phyloP scores from a whole-genome alignment of 2,797 vertebrate genomes.

The Hydrophis major region DNA sequence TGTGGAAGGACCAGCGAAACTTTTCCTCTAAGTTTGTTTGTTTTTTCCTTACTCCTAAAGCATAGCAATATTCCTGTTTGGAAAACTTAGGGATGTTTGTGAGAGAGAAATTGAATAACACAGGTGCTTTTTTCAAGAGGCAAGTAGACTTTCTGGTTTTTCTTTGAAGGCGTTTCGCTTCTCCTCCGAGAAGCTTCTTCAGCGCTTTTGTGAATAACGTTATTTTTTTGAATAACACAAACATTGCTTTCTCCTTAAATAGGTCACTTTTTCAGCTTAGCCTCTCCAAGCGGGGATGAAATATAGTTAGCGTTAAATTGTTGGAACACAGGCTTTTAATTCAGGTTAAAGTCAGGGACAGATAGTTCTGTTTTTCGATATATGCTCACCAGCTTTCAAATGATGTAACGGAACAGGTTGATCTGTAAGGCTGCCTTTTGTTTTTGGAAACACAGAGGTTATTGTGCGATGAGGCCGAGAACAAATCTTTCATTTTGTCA shows the following conservation, averaged over 20 bases:
- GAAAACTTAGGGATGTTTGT: neutral
- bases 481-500: neutral
- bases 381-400: neutral
- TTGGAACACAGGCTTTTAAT: neutral
- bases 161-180: too few relatives aligned
- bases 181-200: too few relatives aligned
- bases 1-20: neutral
- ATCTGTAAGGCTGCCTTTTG: neutral
- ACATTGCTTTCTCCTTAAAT: neutral
- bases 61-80: accelerated
- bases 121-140: too few relatives aligned
- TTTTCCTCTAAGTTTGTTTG: neutral
- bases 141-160: too few relatives aligned
- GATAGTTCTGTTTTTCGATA: neutral
- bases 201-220: too few relatives aligned
- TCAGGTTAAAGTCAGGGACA: neutral
- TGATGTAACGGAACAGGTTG: neutral
- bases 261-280: neutral
- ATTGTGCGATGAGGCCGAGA: neutral
- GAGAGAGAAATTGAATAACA: accelerated
- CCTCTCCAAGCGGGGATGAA: neutral
- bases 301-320: neutral
- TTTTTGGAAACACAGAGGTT: neutral
- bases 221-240: neutral
- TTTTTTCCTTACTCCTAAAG: conserved; percentile 6